Evolutionary conservation across 2,113 vertebrate species (phyloP).

Genomic region (Eurypyga helias): DNA sequence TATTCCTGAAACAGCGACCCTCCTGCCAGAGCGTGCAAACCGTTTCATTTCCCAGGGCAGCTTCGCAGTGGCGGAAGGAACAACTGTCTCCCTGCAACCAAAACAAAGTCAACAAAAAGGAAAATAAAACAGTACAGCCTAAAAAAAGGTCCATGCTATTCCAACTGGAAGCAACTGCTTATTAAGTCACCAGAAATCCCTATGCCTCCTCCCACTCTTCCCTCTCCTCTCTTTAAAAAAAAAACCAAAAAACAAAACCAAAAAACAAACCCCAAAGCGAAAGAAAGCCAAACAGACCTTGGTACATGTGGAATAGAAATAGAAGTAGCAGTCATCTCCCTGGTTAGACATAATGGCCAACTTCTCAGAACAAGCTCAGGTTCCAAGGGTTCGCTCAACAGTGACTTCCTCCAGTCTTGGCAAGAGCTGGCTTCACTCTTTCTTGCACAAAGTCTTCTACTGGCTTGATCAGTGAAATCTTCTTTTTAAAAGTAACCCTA

Average conservation of each 20-base stretch:
- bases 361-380: not conserved
- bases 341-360: conserved; percentile 84
- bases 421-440: conserved; percentile 16
- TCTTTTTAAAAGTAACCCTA: conserved; percentile 74
- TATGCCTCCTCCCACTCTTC: not conserved
- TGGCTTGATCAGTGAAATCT: conserved; percentile 65
- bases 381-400: not conserved
- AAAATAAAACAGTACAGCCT: too few relatives aligned
- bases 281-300: conserved; percentile 75
- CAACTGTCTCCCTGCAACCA: conserved; percentile 88
- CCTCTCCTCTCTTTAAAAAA: too few relatives aligned
- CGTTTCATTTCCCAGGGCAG: conserved; percentile 90
- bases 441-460: conserved; percentile 60
- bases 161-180: not conserved
- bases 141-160: accelerated
- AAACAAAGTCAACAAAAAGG: not conserved
- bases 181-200: not conserved
- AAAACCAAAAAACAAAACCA: accelerated
- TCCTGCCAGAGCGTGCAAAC: conserved; percentile 94
- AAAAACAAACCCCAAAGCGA: not conserved
- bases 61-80: conserved; percentile 93
- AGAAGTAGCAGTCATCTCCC: conserved; percentile 98
- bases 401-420: conserved; percentile 46
- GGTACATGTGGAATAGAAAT: conserved; percentile 92
- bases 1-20: conserved; percentile 87